phyloP scores from a whole-genome alignment of 2,888 invertebrate species.

The Diploptera punctata region DNA sequence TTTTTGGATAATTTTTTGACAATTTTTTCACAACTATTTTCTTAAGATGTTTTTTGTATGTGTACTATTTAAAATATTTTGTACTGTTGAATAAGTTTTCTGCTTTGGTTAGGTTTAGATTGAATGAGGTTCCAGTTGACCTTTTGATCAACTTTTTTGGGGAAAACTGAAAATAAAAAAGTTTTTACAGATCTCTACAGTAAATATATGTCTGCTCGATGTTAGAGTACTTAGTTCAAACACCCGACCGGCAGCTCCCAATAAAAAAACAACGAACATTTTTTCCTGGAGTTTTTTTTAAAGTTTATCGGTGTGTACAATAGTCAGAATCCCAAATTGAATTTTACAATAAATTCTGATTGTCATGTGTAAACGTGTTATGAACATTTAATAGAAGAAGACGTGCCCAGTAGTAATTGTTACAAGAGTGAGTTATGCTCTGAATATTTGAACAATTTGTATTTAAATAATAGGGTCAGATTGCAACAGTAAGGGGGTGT shows the following conservation, averaged over 20 bases:
- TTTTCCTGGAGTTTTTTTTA: slow-evolving; percentile 28
- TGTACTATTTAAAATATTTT: slow-evolving; percentile 40
- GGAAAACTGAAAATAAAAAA: slow-evolving; percentile 7
- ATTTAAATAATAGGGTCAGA: not conserved
- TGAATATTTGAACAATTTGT: not conserved
- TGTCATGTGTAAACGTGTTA: slow-evolving; percentile 37
- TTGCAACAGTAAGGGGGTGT: not conserved
- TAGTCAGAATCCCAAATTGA: slow-evolving; percentile 25
- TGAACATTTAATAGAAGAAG: slow-evolving; percentile 22
- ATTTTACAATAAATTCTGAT: slow-evolving; percentile 22
- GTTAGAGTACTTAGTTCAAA: slow-evolving; percentile 6
- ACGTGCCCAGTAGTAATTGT: not conserved
- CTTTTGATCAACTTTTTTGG: slow-evolving; percentile 17
- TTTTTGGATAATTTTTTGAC: slow-evolving; percentile 38
- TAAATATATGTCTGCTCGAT: slow-evolving; percentile 4
- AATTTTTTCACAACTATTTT: slow-evolving; percentile 42
- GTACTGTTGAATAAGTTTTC: slow-evolving; percentile 39
- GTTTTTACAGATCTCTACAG: slow-evolving; percentile 31
- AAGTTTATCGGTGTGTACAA: slow-evolving; percentile 30
- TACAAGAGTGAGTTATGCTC: slow-evolving; percentile 19
- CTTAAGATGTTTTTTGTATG: slow-evolving; percentile 42
- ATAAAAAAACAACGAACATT: slow-evolving; percentile 18
- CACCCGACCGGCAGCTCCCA: slow-evolving; percentile 5
- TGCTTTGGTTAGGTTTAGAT: slow-evolving; percentile 36
- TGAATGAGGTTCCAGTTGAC: slow-evolving; percentile 10